Percentiles rank a stretch among this genome's conserved stretches.
phyloP scores from a whole-genome alignment of 2,113 vertebrate genomes.

The Macaca nemestrina region DNA sequence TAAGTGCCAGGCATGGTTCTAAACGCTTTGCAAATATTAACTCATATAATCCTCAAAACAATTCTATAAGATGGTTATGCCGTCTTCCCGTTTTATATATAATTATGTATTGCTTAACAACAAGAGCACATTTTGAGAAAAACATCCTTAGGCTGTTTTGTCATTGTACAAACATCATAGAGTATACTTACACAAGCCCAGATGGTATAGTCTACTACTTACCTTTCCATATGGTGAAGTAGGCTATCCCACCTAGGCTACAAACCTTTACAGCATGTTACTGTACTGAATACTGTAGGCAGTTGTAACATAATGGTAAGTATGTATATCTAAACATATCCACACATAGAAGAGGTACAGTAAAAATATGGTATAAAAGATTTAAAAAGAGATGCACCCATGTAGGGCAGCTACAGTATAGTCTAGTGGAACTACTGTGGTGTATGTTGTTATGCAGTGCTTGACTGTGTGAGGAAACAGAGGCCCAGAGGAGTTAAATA shows the following conservation, averaged over 20 bases:
- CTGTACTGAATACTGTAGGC: background rate
- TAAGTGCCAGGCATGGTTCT: background rate
- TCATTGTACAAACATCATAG: background rate
- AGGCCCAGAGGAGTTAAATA: background rate
- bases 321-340: background rate
- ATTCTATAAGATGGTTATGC: background rate
- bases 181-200: background rate
- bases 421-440: background rate
- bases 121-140: background rate
- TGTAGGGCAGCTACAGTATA: background rate
- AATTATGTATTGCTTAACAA: background rate
- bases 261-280: background rate
- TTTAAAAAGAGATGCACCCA: background rate
- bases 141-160: background rate
- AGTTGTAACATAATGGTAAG: background rate
- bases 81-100: background rate
- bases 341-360: background rate
- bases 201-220: background rate
- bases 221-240: background rate
- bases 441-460: background rate
- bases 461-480: background rate
- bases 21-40: slow-evolving; percentile 7
- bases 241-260: background rate
- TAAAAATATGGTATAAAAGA: background rate
- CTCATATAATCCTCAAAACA: background rate